Base-by-base conservation (phyloP, 2,797 vertebrate species). In the Vireo griseus region DNA sequence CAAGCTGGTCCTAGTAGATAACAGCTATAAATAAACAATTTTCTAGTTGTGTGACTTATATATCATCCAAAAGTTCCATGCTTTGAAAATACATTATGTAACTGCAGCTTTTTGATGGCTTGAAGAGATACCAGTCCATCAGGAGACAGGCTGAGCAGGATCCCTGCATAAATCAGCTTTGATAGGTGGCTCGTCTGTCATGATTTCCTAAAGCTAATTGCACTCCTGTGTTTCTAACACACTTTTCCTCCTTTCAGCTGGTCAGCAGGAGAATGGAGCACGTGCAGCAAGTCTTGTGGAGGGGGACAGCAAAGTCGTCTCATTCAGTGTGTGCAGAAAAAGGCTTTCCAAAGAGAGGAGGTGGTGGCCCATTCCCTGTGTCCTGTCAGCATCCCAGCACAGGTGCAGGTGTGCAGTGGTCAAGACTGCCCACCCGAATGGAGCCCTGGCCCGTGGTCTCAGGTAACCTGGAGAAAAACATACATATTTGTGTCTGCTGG, bases 341-440 rank as follows among this genome's bases (percentile, higher is more conserved):
- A 98, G 72, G 97, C 98, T 31, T 99, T 99, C 94, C 98, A 99
- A 90, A 97, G 98, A 62, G 99, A 99, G n/a, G 99, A 99, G 81
- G 93, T 95, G 0, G 98, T 98, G 67, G 88, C 98, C 2, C 98
- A 98, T 91, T 98, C 98, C 8, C 97, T 99, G 77, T 99, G 99
- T 93, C 99, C 99, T 2, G 98, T 98, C 82, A 98, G 98, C 81
- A 98, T 98, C 5, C 99, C 98, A 0, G 96, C 98, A 4, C 98
- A 99, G 84, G 78, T 98, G 55, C 99, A 99, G 94, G 94, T 97
- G 69, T 99, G 99, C 97, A 98, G 98, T 63, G 97, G 95, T 54
- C 98, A 98, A 33, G 96, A 98, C 89, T 99, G 99, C 79, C 99
- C 98, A 2, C 98, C 99, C 0, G 98, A 98, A 84, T 99, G 99